Conservation (phyloP, 2,888 invertebrate genomes). For the Andrena hattorfiana region DNA sequence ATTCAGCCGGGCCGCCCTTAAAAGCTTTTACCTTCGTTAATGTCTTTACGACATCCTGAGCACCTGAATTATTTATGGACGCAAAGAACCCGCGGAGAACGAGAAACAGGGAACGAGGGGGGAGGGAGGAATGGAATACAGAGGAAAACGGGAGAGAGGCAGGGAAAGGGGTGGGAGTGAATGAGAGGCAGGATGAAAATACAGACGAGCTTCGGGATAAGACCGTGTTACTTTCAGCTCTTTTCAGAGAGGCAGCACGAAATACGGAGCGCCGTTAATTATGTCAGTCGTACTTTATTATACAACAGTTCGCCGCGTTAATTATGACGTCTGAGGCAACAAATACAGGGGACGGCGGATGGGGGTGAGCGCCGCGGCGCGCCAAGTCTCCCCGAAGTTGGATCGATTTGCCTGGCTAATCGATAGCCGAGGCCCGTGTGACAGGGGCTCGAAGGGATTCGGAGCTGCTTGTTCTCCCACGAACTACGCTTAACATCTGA, state of each 20-base stretch:
- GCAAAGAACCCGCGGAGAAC: conserved; percentile 63
- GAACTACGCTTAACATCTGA: not conserved
- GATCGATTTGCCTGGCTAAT: not conserved
- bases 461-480: not conserved
- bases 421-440: not conserved
- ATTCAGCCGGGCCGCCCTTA: conserved; percentile 63
- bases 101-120: conserved; percentile 36
- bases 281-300: conserved; percentile 62
- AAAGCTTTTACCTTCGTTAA: conserved; percentile 72
- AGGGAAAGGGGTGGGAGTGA: not conserved
- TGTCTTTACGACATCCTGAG: conserved; percentile 70
- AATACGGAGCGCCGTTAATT: conserved; percentile 66
- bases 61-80: conserved; percentile 77
- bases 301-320: conserved; percentile 53
- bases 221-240: conserved; percentile 66
- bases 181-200: not conserved
- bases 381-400: not conserved
- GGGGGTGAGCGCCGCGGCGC: not conserved
- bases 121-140: conserved; percentile 11
- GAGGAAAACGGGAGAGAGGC: conserved; percentile 2
- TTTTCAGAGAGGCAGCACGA: conserved; percentile 52
- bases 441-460: not conserved
- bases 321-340: conserved; percentile 48
- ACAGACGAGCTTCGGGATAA: conserved; percentile 56
- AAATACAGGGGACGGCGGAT: not conserved